Evolutionary conservation across 2,797 vertebrate species (phyloP), one percentile per base, ranked within the genome.

Genomic region (Cirrhinus mrigala): DNA sequence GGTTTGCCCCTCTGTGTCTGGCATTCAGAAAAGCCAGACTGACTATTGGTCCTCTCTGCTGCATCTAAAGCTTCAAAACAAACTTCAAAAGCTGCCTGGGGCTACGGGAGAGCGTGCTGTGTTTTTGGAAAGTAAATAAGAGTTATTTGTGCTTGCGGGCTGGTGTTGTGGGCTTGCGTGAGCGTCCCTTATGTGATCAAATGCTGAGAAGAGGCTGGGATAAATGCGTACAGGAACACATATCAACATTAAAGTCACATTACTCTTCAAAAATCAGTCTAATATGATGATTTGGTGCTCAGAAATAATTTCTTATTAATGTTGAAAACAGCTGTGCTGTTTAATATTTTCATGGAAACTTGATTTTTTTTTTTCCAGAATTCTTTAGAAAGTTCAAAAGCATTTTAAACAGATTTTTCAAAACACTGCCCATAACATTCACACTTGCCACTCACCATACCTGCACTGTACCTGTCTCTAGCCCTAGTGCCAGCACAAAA

Each of bases 381-480:
- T 16, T 64, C 27, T 64, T 29, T 40, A 20, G 4, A 40, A 40
- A 69, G 4, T 44, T 69, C 10, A 22, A 70, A 11, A 22, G 11
- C 11, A 56, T 54, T 54, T 29, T 2, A 64, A 29, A 64, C 2
- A 7, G 1, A 29, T 64, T 16, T 60, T 15, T 9, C 27, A 6
- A 16, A 24, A 48, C 44, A 1, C 4, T 27, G 6, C n/a, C n/a
- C n/a, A n/a, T n/a, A n/a, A n/a, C n/a, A n/a, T n/a, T n/a, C 71
- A 79, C 46, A 70, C 60, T 87, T 76, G 20, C 16, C 85, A 79
- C 68, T 85, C 86, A 58, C 62, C 77, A 79, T 92, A 94, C 92
- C 93, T 94, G 89, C 73, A 92, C 89, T 11, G 84, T 91, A 90
- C 93, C 93, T 89, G 89, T 86, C 85, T 86, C 88, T 77, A 92